Conservation (phyloP, 1,140 invertebrate species). For the Papilio xuthus region DNA sequence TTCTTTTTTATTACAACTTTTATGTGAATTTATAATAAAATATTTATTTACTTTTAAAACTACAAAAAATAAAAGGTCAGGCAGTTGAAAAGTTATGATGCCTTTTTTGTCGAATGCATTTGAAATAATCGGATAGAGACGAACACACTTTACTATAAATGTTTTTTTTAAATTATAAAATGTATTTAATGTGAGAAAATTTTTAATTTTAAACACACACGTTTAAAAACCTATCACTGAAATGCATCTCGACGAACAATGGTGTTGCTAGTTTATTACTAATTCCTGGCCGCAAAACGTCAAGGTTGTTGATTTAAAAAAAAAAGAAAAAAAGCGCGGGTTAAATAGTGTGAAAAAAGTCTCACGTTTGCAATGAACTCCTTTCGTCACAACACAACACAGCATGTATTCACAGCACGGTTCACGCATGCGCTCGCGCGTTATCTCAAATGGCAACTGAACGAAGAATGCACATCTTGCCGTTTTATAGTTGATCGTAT, state of each 20-base stretch:
- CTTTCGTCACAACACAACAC: conserved; percentile 38
- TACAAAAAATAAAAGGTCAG: neutral
- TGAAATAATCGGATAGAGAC: neutral
- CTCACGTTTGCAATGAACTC: conserved; percentile 32
- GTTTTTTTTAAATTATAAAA: neutral
- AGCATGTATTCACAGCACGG: conserved; percentile 24
- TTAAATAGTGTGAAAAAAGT: conserved; percentile 25
- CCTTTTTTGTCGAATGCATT: neutral
- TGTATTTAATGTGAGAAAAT: neutral
- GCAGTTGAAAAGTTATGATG: neutral
- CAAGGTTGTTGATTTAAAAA: conserved; percentile 3
- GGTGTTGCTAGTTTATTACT: conserved; percentile 13
- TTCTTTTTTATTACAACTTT: neutral
- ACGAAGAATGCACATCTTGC: conserved; percentile 29
- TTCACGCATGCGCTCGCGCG: conserved; percentile 19
- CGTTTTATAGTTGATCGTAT: conserved; percentile 36
- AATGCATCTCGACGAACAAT: conserved; percentile 10
- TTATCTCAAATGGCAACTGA: conserved; percentile 27
- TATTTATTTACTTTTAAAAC: neutral
- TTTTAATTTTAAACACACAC: neutral
- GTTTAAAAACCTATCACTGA: conserved; percentile 29
- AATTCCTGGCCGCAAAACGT: conserved; percentile 35
- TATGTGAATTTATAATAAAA: neutral
- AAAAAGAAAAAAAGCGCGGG: conserved; percentile 26
- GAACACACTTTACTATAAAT: neutral